Percentiles rank a stretch among this genome's conserved stretches.
Conservation (phyloP, 2,797 vertebrate genomes). For the Psittacula derbiana region DNA sequence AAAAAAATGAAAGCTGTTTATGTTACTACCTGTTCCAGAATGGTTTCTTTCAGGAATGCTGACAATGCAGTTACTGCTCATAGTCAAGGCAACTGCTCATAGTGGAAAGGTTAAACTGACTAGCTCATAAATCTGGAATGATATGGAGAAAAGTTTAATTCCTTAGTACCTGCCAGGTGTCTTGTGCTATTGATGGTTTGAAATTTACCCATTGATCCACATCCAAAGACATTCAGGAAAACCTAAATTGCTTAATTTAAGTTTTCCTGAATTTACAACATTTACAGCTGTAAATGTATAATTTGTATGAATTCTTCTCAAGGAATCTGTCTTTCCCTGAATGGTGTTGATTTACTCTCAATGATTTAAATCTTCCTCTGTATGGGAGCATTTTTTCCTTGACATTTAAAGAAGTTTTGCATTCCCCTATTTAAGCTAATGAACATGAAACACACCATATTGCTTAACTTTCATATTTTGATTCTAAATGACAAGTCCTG, state of each 20-base stretch:
- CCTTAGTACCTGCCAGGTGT: background rate
- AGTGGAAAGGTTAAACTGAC: background rate
- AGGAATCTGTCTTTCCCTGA: background rate
- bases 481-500: background rate
- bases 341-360: background rate
- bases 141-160: background rate
- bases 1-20: background rate
- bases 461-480: background rate
- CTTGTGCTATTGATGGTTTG: background rate
- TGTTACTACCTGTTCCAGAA: background rate
- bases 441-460: background rate
- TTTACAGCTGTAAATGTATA: background rate
- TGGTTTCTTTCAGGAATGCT: background rate
- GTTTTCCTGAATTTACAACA: background rate
- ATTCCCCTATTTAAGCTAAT: background rate
- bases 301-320: background rate
- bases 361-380: background rate
- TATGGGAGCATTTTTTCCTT: background rate
- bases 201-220: background rate
- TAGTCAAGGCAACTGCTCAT: background rate
- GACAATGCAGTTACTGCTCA: background rate
- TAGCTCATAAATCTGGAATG: background rate
- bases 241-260: background rate
- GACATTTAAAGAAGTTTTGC: background rate
- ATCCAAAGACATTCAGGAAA: background rate